A percentile compares a stretch with the other conserved stretches of the same genome.
phyloP scores from a whole-genome alignment of 64 coral and sea anemone genomes.

The Porites australiensis region DNA sequence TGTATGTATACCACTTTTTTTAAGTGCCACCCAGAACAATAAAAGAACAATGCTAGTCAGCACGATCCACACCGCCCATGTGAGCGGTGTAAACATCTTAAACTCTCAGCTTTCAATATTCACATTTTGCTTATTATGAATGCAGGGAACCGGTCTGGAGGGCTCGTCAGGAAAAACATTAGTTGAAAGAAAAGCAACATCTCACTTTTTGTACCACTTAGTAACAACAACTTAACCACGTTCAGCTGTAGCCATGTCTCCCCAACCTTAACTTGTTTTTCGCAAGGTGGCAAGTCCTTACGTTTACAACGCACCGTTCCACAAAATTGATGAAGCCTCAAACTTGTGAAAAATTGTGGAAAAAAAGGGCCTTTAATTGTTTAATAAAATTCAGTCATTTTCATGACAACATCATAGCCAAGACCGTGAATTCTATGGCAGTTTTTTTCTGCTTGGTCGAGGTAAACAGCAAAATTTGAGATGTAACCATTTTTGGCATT shows the following conservation, averaged over 20 bases:
- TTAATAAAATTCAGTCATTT: not conserved
- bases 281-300: slow-evolving; percentile 43
- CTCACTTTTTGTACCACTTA: slow-evolving; percentile 66
- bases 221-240: slow-evolving; percentile 36
- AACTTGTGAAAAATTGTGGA: slow-evolving; percentile 17
- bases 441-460: no score
- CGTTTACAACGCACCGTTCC: slow-evolving; percentile 13
- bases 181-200: slow-evolving; percentile 18
- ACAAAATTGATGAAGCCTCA: slow-evolving; percentile 50
- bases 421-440: not conserved
- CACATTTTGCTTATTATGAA: not conserved
- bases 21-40: not conserved
- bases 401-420: slow-evolving; percentile 9
- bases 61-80: slow-evolving; percentile 73
- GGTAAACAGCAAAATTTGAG: not conserved
- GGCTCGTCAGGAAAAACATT: slow-evolving; percentile 27
- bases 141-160: not conserved
- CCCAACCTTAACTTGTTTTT: not conserved
- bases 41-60: slow-evolving; percentile 40
- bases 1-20: slow-evolving; percentile 48
- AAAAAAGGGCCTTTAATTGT: slow-evolving; percentile 15
- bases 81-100: slow-evolving; percentile 34
- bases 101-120: slow-evolving; percentile 24
- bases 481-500: no score
- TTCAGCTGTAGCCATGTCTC: not conserved